phyloP scores from a whole-genome alignment of 2,888 invertebrate genomes.

The Cordylochernes scorpioides region DNA sequence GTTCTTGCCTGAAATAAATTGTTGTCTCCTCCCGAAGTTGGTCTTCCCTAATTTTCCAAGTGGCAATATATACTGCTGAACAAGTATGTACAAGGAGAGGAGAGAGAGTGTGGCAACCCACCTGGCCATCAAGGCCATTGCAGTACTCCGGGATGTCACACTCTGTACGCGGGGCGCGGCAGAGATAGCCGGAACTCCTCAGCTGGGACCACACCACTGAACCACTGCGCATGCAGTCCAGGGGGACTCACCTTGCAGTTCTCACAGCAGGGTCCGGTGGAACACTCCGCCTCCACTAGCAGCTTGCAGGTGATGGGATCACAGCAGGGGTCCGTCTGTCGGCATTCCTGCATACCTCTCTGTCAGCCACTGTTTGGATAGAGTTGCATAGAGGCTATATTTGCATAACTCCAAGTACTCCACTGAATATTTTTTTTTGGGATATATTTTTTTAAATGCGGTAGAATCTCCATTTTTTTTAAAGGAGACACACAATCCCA shows the following conservation, averaged over 20 bases:
- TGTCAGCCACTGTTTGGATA: slow-evolving; percentile 40
- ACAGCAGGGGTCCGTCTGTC: slow-evolving; percentile 69
- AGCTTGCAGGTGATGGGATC: slow-evolving; percentile 89
- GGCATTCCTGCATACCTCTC: slow-evolving; percentile 37
- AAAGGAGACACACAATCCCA: no score
- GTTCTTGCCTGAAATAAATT: no score
- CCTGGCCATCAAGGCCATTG: slow-evolving; percentile 48
- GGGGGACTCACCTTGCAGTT: slow-evolving; percentile 48
- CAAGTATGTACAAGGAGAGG: no score
- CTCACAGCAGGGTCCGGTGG: slow-evolving; percentile 68
- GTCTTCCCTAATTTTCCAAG: no score
- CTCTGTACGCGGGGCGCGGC: slow-evolving; percentile 60
- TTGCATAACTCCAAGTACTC: no score
- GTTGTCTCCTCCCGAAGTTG: no score
- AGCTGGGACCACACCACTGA: slow-evolving; percentile 29
- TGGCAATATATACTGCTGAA: no score
- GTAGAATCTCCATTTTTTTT: no score
- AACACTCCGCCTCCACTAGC: slow-evolving; percentile 76
- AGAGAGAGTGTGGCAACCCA: no score
- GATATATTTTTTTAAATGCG: no score
- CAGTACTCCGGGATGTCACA: slow-evolving; percentile 90
- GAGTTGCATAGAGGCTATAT: slow-evolving; percentile 99
- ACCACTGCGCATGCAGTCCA: neutral
- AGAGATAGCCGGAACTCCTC: slow-evolving; percentile 43
- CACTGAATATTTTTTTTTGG: no score